A percentile compares a stretch with the other conserved stretches of the same genome.
phyloP scores from a whole-genome alignment of 2,113 vertebrate species.

The Phrynosoma blainvillii region DNA sequence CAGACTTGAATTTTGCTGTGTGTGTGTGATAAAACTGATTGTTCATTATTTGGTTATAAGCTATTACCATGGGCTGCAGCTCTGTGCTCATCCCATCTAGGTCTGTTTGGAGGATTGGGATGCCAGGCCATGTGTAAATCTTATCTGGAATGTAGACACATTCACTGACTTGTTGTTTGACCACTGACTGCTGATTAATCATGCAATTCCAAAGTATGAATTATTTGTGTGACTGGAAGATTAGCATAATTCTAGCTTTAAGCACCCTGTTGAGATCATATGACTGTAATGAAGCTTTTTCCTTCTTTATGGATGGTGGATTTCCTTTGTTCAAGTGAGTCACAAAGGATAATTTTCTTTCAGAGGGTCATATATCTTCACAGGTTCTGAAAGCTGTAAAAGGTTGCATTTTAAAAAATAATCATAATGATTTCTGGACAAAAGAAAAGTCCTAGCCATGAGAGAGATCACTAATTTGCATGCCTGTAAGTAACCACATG shows the following conservation, averaged over 20 bases:
- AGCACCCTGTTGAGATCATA: conserved; percentile 40
- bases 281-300: background rate
- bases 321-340: conserved; percentile 36
- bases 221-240: conserved; percentile 50
- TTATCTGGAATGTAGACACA: conserved; percentile 43
- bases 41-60: background rate
- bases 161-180: conserved; percentile 46
- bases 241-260: conserved; percentile 66
- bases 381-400: conserved; percentile 20
- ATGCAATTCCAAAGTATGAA: conserved; percentile 63
- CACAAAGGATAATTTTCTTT: conserved; percentile 32
- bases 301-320: conserved; percentile 27
- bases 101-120: background rate
- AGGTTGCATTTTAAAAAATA: conserved; percentile 20
- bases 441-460: background rate
- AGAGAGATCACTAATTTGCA: conserved; percentile 36
- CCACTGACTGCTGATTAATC: conserved; percentile 60
- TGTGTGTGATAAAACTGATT: background rate
- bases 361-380: conserved; percentile 11
- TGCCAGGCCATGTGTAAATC: conserved; percentile 9
- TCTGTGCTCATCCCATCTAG: background rate
- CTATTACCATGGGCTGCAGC: background rate
- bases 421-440: background rate
- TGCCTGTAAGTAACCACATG: conserved; percentile 49
- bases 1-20: background rate